Conservation (phyloP, 2,113 vertebrate species). For the Trichechus manatus region DNA sequence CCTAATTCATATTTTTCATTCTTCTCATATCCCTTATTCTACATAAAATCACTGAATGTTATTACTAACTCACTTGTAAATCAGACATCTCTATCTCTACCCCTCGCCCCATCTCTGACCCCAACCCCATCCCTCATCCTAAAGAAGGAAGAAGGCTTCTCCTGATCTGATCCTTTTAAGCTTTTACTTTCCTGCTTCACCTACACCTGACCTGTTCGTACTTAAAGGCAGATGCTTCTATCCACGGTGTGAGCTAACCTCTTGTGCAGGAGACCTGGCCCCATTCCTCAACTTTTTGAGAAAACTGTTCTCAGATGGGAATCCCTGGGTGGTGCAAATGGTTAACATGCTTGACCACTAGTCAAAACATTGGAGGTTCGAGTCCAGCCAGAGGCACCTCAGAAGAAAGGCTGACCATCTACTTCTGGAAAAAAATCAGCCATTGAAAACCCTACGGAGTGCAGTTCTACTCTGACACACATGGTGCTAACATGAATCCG, state of each 20-base stretch:
- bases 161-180: not conserved
- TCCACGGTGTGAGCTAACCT: not conserved
- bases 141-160: not conserved
- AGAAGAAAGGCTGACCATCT: too few relatives aligned
- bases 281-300: not conserved
- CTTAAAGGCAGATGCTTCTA: not conserved
- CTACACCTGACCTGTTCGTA: not conserved
- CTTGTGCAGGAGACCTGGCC: not conserved
- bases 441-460: too few relatives aligned
- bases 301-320: not conserved
- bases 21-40: not conserved
- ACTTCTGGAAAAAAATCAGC: too few relatives aligned
- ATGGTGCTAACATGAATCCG: too few relatives aligned
- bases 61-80: not conserved
- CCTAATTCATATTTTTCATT: not conserved
- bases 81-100: not conserved
- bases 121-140: not conserved
- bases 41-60: not conserved
- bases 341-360: too few relatives aligned
- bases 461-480: too few relatives aligned
- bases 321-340: too few relatives aligned
- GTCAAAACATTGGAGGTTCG: too few relatives aligned
- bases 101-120: not conserved
- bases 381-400: too few relatives aligned
- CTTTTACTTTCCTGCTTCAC: not conserved